These are phyloP conservation scores for Xenus cinereus DNA, from an alignment of 2,113 vertebrate genomes.

Conservation along the genomic window DNA sequence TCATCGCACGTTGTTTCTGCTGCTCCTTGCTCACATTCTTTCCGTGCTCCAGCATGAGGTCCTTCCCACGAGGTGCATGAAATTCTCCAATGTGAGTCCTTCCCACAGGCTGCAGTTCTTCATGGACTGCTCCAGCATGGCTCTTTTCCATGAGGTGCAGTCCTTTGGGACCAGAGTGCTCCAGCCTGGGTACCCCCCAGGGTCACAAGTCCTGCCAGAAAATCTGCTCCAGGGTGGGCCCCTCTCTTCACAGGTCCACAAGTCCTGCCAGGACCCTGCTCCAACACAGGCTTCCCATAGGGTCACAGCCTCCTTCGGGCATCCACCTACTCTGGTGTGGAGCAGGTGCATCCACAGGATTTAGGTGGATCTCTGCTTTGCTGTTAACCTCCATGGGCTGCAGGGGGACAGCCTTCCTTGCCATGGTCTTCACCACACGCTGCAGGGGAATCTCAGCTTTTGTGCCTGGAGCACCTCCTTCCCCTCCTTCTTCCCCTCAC, in stretches of 20 bases:
- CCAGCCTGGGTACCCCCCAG: neutral
- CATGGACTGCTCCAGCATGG: neutral
- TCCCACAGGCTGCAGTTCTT: neutral
- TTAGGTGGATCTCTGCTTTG: neutral
- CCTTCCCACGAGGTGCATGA: neutral
- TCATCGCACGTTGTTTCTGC: neutral
- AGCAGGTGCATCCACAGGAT: neutral
- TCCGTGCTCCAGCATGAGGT: neutral
- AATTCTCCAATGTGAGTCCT: neutral
- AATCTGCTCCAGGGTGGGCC: neutral
- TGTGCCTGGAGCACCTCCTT: neutral
- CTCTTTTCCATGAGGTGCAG: neutral
- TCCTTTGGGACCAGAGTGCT: neutral
- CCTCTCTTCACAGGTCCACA: neutral
- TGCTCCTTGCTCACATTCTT: neutral
- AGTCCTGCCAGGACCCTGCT: neutral
- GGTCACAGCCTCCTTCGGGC: neutral
- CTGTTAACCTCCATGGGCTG: neutral
- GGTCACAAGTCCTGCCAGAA: neutral
- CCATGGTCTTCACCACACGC: neutral
- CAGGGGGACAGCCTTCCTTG: neutral
- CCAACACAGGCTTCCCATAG: neutral
- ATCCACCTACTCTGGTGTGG: too few relatives aligned
- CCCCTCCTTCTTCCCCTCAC: neutral
- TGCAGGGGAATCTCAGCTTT: neutral